Base-by-base conservation (phyloP, 2,113 vertebrate species). In the Brachypodius melanocephalos region DNA sequence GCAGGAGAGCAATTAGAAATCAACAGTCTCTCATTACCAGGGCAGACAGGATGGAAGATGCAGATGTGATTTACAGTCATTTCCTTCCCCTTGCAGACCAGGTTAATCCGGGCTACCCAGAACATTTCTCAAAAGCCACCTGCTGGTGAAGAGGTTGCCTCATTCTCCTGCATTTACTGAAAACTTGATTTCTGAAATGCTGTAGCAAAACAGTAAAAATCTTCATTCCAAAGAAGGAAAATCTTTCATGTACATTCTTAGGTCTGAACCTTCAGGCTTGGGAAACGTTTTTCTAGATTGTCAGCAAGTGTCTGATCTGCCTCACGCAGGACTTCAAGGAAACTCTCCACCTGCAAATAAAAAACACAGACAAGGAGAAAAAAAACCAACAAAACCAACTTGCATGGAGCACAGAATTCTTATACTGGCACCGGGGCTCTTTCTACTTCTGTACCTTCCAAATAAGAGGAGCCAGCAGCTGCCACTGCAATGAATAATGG, bases 241-340 rank as follows among this genome's bases (percentile, higher is more conserved):
- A 38, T 67, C 90, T 38, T 95, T 36, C 42, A 84, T 78, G n/a
- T 78, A n/a, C 32, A 42, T 58, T 89, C 84, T 94, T 91, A 95
- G 80, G 94, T 28, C 12, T 91, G 95, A 92, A 92, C 94, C 81
- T 96, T 98, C 92, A 97, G 97, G 90, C 94, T 97, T 73, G 98
- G 98, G 97, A 98, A 98, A 85, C 93, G 93, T 90, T 98, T 98
- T 75, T 98, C 97, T 88, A 99, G 93, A 68, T 95, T 88, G 57
- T 97, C 98, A 95, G 98, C 98, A 95, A 99, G 95, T 12, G 96
- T 91, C 67, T 98, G 98, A 95, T 99, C 98, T 91, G 98, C 97
- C 88, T 99, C 98, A 55, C 94, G 97, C 82, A 99, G 94, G 38
- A 98, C 92, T 89, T 95, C 95, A 51, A 98, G 95, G 78, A 99